These are phyloP conservation scores for Myotis yumanensis DNA, from an alignment of 2,113 vertebrate species.

Conservation along the genomic window DNA sequence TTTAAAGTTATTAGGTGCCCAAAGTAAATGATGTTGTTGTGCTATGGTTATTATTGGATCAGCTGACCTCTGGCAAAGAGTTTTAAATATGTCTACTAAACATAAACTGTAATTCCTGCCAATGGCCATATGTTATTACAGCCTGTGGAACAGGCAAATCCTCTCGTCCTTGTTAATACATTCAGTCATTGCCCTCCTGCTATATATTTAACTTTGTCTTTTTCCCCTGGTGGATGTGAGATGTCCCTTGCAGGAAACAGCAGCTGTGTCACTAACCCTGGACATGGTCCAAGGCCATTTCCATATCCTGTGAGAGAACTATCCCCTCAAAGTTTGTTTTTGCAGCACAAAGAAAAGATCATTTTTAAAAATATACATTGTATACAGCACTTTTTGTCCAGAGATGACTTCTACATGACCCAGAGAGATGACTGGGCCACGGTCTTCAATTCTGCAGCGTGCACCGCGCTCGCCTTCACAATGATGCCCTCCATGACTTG, in stretches of 20 bases:
- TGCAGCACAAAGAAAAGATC: constrained; percentile 65
- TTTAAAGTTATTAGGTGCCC: constrained; percentile 41
- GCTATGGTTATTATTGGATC: background rate
- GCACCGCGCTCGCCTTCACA: background rate
- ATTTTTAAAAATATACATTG: constrained; percentile 62
- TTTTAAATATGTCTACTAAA: constrained; percentile 64
- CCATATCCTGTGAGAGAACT: constrained; percentile 74
- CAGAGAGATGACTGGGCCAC: background rate
- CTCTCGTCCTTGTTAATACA: constrained; percentile 58
- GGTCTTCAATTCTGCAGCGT: constrained; percentile 9
- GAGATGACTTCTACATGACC: constrained; percentile 58
- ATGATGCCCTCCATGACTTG: background rate
- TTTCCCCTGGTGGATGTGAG: constrained; percentile 60
- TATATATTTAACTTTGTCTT: constrained; percentile 73
- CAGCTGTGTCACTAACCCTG: constrained; percentile 72
- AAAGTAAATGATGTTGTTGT: background rate
- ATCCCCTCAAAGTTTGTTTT: constrained; percentile 71
- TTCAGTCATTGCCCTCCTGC: constrained; percentile 51
- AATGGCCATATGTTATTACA: constrained; percentile 50
- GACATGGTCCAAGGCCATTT: constrained; percentile 71
- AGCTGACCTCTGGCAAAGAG: constrained; percentile 37
- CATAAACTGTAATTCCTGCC: constrained; percentile 63
- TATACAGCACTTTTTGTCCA: constrained; percentile 55
- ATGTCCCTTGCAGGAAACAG: constrained; percentile 73
- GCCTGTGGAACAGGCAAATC: constrained; percentile 33